These are phyloP conservation scores for Tamias sibiricus DNA, from an alignment of 2,113 vertebrate genomes.

Conservation along the genomic window DNA sequence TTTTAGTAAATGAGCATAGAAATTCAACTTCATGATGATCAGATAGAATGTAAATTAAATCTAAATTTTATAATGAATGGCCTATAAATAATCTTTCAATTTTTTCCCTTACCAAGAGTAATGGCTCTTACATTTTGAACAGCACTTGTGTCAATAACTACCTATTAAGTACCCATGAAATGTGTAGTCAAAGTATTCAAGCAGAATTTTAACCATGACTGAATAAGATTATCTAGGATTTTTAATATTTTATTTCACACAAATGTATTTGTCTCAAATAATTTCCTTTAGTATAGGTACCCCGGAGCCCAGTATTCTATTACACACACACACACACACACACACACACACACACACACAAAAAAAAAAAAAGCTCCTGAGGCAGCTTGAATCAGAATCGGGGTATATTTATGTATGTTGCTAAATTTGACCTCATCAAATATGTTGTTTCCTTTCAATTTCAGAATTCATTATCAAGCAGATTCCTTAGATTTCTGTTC, in stretches of 20 bases:
- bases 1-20: neutral
- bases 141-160: constrained; percentile 7
- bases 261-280: neutral
- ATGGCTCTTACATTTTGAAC: constrained; percentile 30
- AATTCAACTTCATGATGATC: neutral
- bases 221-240: neutral
- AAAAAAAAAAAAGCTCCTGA: neutral
- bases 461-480: neutral
- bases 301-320: neutral
- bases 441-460: neutral
- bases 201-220: constrained; percentile 11
- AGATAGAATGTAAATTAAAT: neutral
- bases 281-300: neutral
- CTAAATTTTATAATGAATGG: neutral
- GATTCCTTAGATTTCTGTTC: constrained; percentile 11
- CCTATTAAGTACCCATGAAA: constrained; percentile 31
- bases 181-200: neutral
- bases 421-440: neutral
- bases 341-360: too few relatives aligned
- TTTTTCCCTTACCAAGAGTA: constrained; percentile 20
- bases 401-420: neutral
- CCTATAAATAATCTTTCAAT: constrained; percentile 17
- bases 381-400: neutral
- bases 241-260: constrained; percentile 24
- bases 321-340: too few relatives aligned